Evolutionary conservation across 2,888 invertebrate genomes (phyloP), one percentile per base, ranked within the genome.

Genomic region (Cryptosula pallasiana): DNA sequence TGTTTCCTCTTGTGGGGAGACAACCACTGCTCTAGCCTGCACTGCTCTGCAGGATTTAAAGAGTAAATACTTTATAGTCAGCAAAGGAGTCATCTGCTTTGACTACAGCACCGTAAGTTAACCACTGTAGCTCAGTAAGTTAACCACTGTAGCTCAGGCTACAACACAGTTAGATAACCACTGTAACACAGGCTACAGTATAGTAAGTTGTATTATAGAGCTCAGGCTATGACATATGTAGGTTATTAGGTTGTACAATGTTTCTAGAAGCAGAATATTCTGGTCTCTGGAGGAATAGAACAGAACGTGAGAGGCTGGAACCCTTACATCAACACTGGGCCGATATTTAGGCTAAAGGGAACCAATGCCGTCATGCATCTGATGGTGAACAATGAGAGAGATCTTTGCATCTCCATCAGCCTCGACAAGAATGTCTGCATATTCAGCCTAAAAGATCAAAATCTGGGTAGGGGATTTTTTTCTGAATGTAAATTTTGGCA

Each of bases 301-400:
- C 90, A 90, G 77, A 81, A 88, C 71, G 87, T 92, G 35, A 88
- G 92, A 54, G 86, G 92, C 71, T 94, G 93, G 93, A 92, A 91
- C 84, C 89, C 92, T 0, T 91, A 91, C 81, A 89, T 91, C n/a
- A 88, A 91, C 0, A 85, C 86, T 70, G 89, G 90, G 78, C 88
- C 91, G 0, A 89, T 86, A 58, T 87, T 88, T 13, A 84, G 88
- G 20, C 86, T 92, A 23, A 70, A 70, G 45, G 70, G 70, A 2
- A 70, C 55, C 2, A 70, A 45, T 29, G 70, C 70, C 2, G 55
- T 70, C 35, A 2, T 70, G 9, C 70, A 70, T 54, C 70, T 70
- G 3, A 70, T 70, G 70, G 70, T 70, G 27, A 70, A 70, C 70
- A 36, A 70, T 25, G 70, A 70, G 36, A 36, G 70, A 36, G 70